Base-by-base conservation (phyloP, 30 jellyfish, hydroid and myxozoan species). In the Sanderia malayensis region DNA sequence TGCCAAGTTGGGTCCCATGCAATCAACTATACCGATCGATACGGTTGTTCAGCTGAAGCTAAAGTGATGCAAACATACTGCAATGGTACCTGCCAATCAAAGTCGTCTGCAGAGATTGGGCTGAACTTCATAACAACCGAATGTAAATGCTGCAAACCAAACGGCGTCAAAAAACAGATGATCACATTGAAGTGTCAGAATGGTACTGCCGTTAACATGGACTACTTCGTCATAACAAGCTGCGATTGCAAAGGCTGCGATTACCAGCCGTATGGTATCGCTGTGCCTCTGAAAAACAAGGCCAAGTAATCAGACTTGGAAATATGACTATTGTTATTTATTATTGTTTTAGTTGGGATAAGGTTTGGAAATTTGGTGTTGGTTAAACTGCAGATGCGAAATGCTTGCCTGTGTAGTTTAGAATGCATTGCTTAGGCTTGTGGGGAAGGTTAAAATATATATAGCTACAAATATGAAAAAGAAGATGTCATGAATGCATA, bases 91-190 rank as follows among this genome's bases (percentile, higher is more conserved):
- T 84, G 95, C 59, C 44, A 68, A 7, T 75, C 89, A 1, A 53
- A 32, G 26, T 61, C 83, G 47, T 44, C 64, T 32, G 63, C 76
- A 17, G 75, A 53, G 17, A 31, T 84, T 47, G 71, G 46, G 8
- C 68, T 10, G 13, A 58, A 46, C 23, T 21, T 29, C 8, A 46
- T 47, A 4, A 30, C 26, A 23, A 27, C 68, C 28, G 74, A 66
- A 7, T 84, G 95, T 62, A 34, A 62, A 4, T 84, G 95, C 46
- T 84, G 95, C 62, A 73, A 64, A 45, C 91, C 95, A 23, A 69
- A 62, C 49, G 86, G 89, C 41, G 26, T 74, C 37, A 7, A 17
- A 13, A 67, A 41, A n/a, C 10, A 61, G 18, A 32, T 49, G 0
- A 71, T 78, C 22, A 26, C 58, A 31, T 66, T 84, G n/a, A 15